phyloP scores from a whole-genome alignment of 2,888 invertebrate species.

The Megalurothrips usitatus region DNA sequence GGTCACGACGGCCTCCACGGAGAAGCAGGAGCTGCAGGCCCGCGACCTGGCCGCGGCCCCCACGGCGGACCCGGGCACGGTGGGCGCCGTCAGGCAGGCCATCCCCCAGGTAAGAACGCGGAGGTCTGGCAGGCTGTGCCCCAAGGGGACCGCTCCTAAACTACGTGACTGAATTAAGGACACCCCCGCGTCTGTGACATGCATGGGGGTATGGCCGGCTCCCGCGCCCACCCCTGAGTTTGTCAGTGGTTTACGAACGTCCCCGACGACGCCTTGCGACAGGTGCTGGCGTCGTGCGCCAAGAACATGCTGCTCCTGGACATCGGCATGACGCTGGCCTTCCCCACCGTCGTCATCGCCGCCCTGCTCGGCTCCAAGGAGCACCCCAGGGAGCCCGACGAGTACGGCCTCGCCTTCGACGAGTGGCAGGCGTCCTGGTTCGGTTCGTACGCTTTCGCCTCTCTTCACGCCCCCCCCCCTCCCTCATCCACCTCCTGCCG shows the following conservation, averaged over 20 bases:
- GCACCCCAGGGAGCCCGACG: conserved; percentile 28
- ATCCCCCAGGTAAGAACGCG: not conserved
- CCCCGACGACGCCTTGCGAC: no score
- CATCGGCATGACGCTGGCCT: conserved; percentile 55
- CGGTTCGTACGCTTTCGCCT: conserved; percentile 45
- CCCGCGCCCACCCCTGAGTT: no score
- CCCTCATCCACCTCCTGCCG: no score
- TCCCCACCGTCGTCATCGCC: conserved; percentile 57
- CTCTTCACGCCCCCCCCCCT: not conserved
- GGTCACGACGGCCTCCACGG: not conserved
- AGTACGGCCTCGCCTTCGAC: conserved; percentile 50
- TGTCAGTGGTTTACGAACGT: no score
- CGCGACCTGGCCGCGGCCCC: not conserved
- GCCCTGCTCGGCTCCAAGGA: conserved; percentile 51
- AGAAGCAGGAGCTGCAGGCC: conserved; percentile 5
- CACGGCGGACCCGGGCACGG: not conserved
- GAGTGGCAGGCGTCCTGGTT: conserved; percentile 57
- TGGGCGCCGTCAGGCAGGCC: not conserved
- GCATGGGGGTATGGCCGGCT: no score
- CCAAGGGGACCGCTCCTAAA: not conserved
- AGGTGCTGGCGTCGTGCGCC: conserved; percentile 55
- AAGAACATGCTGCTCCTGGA: conserved; percentile 54
- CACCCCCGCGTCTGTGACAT: no score
- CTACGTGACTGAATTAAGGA: no score
- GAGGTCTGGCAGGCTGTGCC: no score